Base-by-base conservation (phyloP, 2,888 invertebrate genomes). In the Tortrix viridana region DNA sequence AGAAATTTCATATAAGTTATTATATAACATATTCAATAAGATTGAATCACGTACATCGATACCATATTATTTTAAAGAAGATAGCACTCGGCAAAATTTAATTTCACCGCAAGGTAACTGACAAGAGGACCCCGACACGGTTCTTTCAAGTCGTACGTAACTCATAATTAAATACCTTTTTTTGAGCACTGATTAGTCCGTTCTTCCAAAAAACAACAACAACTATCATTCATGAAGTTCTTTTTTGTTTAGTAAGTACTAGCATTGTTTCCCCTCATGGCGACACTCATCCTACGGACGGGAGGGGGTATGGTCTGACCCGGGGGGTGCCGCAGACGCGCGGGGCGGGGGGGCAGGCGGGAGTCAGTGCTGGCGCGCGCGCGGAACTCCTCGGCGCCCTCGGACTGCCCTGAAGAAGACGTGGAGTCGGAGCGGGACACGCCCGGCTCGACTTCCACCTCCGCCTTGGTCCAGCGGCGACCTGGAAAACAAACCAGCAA, bases 201-300 rank as follows among this genome's bases (percentile, higher is more conserved):
- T 32, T 32, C 32, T 32, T 32, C 32, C 12, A 32, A 3, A 9
- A 32, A 32, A 32, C 32, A 32, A 12, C 32, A 26, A 9, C 12
- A 12, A 32, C 32, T 3, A 32, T 12, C 2, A 12, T 32, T 32
- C 3, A 32, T 32, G 12, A 32, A 12, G 32, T 32, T 3, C 9
- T 32, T 5, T 14, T 14, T 3, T 7, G 12, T 14, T 78, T 71
- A 90, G 68, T 85, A 90, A 18, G 85, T 84, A 73, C 89, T 94
- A 16, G 93, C 88, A 68, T 94, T 94, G 76, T 93, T 94, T 56
- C 95, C 95, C 65, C 93, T 89, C 93, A 96, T 95, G 44, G 96
- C 96, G 66, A 96, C 96, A 77, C 96, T 96, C 95, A 96, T 96
- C 67, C 96, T 90, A 38, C 96, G 89, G 52, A 94, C 94, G 0